Conservation (phyloP, 1,140 invertebrate genomes). For the Nebria ingens region DNA sequence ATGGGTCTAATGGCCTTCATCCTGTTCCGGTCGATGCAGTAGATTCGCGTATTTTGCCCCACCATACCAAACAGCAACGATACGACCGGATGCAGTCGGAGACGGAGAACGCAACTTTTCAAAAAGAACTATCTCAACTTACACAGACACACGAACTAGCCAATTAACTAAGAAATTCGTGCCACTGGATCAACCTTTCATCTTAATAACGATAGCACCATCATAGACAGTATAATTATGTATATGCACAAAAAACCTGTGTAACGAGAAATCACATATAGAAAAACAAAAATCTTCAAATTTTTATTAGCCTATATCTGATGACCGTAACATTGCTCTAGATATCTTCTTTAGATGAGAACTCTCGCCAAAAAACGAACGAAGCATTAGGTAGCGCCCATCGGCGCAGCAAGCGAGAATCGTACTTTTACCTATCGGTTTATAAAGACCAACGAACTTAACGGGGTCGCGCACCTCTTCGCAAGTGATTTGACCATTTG, state of each 20-base stretch:
- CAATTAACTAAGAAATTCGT: conserved; percentile 4
- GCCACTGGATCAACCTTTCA: conserved; percentile 8
- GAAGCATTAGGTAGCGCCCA: neutral
- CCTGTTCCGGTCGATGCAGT: neutral
- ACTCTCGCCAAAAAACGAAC: conserved; percentile 4
- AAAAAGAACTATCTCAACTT: neutral
- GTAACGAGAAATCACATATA: neutral
- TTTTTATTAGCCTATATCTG: conserved; percentile 9
- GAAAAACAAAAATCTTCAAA: neutral
- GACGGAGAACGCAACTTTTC: neutral
- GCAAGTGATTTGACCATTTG: conserved; percentile 9
- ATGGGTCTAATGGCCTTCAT: neutral
- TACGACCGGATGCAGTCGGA: neutral
- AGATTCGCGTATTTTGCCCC: neutral
- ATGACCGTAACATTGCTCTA: conserved; percentile 6
- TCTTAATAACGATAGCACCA: conserved; percentile 7
- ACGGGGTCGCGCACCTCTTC: conserved; percentile 3
- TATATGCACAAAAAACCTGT: neutral
- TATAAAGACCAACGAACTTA: neutral
- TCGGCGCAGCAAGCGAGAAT: neutral
- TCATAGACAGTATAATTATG: neutral
- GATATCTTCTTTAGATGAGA: neutral
- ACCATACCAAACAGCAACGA: neutral
- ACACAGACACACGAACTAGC: neutral
- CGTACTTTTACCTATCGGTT: neutral